A percentile compares a stretch with the other conserved stretches of the same genome.
Conservation (phyloP, 2,888 invertebrate genomes). For the Dione vanillae region DNA sequence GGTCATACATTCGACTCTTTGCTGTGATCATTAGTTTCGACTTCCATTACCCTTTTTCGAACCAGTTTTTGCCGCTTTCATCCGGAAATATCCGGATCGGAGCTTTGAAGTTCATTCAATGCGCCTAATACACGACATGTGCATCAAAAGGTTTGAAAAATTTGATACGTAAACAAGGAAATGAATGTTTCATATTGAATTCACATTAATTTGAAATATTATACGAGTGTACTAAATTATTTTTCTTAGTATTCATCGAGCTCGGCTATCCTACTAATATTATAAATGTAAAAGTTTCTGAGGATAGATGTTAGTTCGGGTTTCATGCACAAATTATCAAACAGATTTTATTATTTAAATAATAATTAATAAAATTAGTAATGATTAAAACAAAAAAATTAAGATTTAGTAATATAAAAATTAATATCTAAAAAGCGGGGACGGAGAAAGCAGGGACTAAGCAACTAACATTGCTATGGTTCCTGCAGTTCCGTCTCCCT, state of each 20-base stretch:
- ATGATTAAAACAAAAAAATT: no score
- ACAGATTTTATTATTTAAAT: no score
- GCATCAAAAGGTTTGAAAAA: slow-evolving; percentile 35
- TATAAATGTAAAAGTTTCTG: no score
- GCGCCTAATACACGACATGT: slow-evolving; percentile 29
- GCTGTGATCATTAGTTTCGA: slow-evolving; percentile 61
- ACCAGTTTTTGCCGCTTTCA: slow-evolving; percentile 59
- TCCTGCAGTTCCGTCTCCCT: no score
- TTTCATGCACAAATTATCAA: no score
- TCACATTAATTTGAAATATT: not conserved
- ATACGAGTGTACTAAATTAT: not conserved
- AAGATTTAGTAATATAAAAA: no score
- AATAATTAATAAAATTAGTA: no score
- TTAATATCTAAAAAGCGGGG: no score
- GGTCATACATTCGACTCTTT: slow-evolving; percentile 44
- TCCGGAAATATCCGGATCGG: slow-evolving; percentile 60
- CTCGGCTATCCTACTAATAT: no score
- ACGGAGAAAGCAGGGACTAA: no score
- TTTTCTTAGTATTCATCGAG: not conserved
- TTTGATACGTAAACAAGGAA: slow-evolving; percentile 14
- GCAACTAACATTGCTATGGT: no score
- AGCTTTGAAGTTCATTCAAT: slow-evolving; percentile 43
- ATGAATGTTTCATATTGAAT: not conserved
- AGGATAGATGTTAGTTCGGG: no score
- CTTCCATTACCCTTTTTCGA: slow-evolving; percentile 58